Evolutionary conservation across 2,113 vertebrate genomes (phyloP).

Genomic region (Elgaria multicarinata): DNA sequence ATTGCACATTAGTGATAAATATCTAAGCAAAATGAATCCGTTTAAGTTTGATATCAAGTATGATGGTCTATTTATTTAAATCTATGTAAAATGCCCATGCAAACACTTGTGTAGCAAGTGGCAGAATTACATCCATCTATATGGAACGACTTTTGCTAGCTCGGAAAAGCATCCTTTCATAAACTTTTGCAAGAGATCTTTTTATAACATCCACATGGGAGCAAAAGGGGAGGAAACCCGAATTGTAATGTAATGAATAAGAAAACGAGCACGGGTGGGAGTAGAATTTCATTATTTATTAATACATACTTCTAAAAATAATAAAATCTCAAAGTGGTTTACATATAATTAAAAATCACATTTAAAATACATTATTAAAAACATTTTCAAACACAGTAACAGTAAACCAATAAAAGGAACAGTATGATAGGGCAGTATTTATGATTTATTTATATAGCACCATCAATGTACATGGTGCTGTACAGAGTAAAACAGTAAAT

Average conservation of each 20-base stretch:
- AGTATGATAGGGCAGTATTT: too few species aligned
- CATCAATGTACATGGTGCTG: too few species aligned
- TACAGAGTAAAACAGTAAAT: too few species aligned
- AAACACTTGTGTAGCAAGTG: neutral
- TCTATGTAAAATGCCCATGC: neutral
- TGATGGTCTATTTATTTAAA: neutral
- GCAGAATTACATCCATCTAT: neutral
- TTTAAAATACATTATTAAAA: too few species aligned
- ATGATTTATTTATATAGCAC: too few species aligned
- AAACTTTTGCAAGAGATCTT: neutral
- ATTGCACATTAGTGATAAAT: neutral
- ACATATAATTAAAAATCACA: too few species aligned
- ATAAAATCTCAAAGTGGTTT: too few species aligned
- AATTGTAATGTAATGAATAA: neutral
- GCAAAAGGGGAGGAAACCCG: neutral
- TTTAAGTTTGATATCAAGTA: neutral
- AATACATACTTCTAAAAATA: too few species aligned
- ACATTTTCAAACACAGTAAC: too few species aligned
- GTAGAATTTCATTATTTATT: neutral
- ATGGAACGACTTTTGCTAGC: neutral
- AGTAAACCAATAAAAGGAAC: too few species aligned
- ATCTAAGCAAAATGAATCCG: neutral
- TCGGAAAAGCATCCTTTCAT: neutral
- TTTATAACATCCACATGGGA: neutral
- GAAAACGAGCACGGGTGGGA: neutral